phyloP scores from a whole-genome alignment of 2,113 vertebrate species.

The Pundamilia nyererei region DNA sequence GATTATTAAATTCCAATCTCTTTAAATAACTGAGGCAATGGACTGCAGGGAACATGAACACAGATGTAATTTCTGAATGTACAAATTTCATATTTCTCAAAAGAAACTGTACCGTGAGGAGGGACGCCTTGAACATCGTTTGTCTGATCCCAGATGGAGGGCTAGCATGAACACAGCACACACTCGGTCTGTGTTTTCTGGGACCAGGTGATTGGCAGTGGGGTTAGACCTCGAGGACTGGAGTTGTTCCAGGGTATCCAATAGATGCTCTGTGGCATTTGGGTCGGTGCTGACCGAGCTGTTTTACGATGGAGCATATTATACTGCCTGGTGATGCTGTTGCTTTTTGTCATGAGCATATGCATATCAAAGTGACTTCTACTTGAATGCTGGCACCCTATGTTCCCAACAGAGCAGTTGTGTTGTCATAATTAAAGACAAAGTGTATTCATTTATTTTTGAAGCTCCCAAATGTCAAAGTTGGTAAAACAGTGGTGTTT shows the following conservation, averaged over 20 bases:
- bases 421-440: background rate
- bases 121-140: background rate
- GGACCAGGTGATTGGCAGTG: background rate
- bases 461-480: background rate
- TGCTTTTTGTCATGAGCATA: background rate
- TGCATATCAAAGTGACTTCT: background rate
- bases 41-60: background rate
- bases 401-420: background rate
- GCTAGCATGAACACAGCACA: background rate
- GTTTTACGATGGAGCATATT: background rate
- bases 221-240: background rate
- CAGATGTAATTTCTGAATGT: background rate
- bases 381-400: background rate
- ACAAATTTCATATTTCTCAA: background rate
- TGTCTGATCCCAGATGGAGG: background rate
- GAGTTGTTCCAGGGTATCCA: background rate
- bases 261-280: background rate
- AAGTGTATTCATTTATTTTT: background rate
- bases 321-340: background rate
- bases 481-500: background rate
- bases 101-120: background rate
- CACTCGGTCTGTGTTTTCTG: background rate
- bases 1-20: background rate
- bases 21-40: background rate
- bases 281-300: fast-evolving